phyloP scores from a whole-genome alignment of 1,140 invertebrate species.

The Mya arenaria region DNA sequence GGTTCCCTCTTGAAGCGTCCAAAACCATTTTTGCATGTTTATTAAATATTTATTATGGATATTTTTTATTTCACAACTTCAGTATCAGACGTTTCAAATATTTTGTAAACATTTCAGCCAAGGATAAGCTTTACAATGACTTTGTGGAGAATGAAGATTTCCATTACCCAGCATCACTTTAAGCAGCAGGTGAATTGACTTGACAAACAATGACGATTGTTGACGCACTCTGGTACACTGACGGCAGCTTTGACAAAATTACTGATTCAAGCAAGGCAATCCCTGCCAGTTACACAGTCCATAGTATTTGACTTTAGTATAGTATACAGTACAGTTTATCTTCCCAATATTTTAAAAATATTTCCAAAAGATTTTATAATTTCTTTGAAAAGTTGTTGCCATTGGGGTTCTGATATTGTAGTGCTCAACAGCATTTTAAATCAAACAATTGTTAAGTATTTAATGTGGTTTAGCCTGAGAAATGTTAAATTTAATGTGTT shows the following conservation, averaged over 20 bases:
- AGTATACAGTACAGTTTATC: no score
- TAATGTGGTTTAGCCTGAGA: no score
- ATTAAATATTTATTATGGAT: constrained; percentile 7
- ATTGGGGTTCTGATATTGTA: no score
- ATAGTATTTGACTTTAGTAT: no score
- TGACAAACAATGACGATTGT: background rate
- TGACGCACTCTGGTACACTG: constrained; percentile 1
- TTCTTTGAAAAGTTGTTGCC: no score
- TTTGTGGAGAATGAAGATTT: constrained; percentile 1
- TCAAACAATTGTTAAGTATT: no score
- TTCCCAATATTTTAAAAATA: no score
- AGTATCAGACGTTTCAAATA: constrained; percentile 13
- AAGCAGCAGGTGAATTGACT: background rate
- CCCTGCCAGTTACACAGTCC: no score
- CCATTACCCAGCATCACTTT: background rate
- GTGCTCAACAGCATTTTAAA: no score
- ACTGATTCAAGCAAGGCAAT: constrained; percentile 4
- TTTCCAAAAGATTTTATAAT: no score
- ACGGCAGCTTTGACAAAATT: constrained; percentile 17
- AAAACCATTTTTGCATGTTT: constrained; percentile 15
- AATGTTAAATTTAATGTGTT: no score
- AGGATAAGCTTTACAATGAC: constrained; percentile 17
- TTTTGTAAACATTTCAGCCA: constrained; percentile 11
- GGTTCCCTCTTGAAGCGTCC: constrained; percentile 12
- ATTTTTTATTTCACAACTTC: constrained; percentile 2